phyloP scores from a whole-genome alignment of 2,113 vertebrate species.

The Grantiella picta region DNA sequence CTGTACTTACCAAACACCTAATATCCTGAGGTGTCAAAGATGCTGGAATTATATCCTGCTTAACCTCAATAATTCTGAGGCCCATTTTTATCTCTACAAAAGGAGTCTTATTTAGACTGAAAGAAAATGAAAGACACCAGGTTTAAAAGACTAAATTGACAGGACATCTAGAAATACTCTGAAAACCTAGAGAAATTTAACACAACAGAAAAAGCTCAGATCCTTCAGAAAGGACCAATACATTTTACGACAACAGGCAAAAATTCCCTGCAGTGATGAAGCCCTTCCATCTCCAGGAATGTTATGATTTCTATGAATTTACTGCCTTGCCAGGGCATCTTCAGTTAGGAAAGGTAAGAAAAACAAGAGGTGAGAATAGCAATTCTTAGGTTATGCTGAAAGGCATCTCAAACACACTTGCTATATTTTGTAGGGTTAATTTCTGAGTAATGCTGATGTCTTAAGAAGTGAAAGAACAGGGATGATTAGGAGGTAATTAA shows the following conservation, averaged over 20 bases:
- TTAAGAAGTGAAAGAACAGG: not conserved
- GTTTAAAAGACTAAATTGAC: not conserved
- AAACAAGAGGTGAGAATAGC: not conserved
- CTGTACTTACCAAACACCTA: not conserved
- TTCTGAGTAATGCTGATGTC: not conserved
- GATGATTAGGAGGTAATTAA: not conserved
- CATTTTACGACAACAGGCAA: not conserved
- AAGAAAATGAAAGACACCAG: not conserved
- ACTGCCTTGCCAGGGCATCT: not conserved
- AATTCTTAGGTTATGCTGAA: not conserved
- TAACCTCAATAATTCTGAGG: not conserved
- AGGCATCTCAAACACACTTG: not conserved
- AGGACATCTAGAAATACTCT: not conserved
- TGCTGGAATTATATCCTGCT: slow-evolving; percentile 1
- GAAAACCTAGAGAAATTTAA: not conserved
- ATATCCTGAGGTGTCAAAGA: not conserved
- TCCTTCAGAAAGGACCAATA: not conserved
- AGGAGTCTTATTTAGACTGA: not conserved
- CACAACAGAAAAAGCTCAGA: not conserved
- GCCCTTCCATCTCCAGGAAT: not conserved
- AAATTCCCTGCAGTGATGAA: not conserved
- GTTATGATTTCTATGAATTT: not conserved
- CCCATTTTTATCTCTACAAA: not conserved
- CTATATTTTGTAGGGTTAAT: not conserved
- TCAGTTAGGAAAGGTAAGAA: not conserved